Conservation (phyloP, 2,113 vertebrate species). For the Romanogobio albipinnatus region DNA sequence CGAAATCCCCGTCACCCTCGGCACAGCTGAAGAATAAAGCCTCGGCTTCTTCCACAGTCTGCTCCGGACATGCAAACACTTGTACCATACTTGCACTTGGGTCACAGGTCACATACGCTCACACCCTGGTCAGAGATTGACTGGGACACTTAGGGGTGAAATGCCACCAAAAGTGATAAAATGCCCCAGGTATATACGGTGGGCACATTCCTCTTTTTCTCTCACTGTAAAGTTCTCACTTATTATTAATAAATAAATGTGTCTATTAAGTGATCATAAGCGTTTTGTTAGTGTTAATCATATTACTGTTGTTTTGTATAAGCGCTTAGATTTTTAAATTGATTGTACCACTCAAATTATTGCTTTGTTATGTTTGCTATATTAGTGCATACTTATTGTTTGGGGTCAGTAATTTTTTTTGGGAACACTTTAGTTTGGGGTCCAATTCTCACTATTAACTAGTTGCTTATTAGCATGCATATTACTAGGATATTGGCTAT, state of each 20-base stretch:
- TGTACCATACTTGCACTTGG: constrained; percentile 46
- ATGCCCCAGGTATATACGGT: background rate
- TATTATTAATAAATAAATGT: background rate
- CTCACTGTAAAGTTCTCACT: background rate
- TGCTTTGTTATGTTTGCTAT: too few species aligned
- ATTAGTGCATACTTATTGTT: too few species aligned
- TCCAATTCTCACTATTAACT: too few species aligned
- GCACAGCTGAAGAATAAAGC: constrained; percentile 59
- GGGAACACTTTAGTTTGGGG: too few species aligned
- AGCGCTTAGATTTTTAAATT: too few species aligned
- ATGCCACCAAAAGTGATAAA: background rate
- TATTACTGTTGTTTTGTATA: too few species aligned
- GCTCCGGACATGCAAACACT: constrained; percentile 55
- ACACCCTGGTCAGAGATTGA: constrained; percentile 6
- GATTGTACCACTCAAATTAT: too few species aligned
- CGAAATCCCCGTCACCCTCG: constrained; percentile 64
- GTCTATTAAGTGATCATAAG: background rate
- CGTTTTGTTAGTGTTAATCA: background rate
- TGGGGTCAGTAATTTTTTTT: too few species aligned
- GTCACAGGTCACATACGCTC: constrained; percentile 62
- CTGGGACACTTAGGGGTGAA: background rate
- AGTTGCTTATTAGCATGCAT: too few species aligned
- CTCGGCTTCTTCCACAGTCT: constrained; percentile 41
- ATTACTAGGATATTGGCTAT: too few species aligned
- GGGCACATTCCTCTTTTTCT: background rate